Base-by-base conservation (phyloP, 1,140 invertebrate species). In the Oreohelix idahoensis region DNA sequence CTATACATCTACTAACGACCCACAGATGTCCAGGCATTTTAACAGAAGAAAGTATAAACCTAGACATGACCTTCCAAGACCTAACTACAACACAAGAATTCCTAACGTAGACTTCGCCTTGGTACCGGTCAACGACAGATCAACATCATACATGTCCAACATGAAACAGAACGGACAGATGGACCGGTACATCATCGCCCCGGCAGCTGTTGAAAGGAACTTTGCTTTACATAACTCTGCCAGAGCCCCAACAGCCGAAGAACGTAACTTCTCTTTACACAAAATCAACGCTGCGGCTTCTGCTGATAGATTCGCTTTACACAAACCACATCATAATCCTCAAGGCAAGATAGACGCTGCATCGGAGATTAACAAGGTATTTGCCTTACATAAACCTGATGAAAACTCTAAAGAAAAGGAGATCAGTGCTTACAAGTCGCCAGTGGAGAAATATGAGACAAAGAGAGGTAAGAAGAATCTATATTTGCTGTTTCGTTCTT, bases 401-500 rank as follows among this genome's bases (percentile, higher is more conserved):
- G 39, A 38, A 15, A 23, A 71, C 29, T 20, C 45, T 17, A 26
- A 42, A 10, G 23, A 73, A 5, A 51, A 73, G 26, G 49, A 42
- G 38, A 75, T 42, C 42, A 75, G 36, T 8, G 8, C 38, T n/a
- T 49, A 49, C 29, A 29, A 71, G n/a, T 82, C 70, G 5, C 79
- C 79, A 36, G 32, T 80, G 0, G 63, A 80, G 32, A 80, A 80
- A 35, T 80, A 80, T 35, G 66, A 58, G 0, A 70, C 17, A 32
- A 58, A 74, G 45, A 74, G 39, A 58, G 80, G 73, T 74, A 63
- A 74, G n/a, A 23, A n/a, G n/a, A n/a, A n/a, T n/a, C n/a, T n/a
- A n/a, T n/a, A n/a, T n/a, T n/a, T n/a, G n/a, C n/a, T n/a, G n/a
- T n/a, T n/a, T n/a, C n/a, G n/a, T n/a, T n/a, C n/a, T n/a, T n/a